These are phyloP conservation scores for Hypomecis punctinalis DNA, from an alignment of 2,888 invertebrate species.

Conservation along the genomic window DNA sequence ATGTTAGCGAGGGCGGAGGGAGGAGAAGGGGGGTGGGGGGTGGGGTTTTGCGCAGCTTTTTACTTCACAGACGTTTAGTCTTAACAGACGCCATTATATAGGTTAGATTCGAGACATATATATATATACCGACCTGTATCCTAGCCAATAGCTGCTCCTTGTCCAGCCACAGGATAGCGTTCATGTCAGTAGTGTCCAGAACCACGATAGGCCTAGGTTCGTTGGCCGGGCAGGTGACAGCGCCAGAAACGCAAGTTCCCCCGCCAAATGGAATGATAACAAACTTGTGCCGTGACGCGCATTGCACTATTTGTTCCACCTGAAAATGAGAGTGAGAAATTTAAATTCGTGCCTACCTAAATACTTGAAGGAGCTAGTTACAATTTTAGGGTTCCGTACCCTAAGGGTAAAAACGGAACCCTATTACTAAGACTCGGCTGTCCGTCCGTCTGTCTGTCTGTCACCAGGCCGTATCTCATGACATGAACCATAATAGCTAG, in stretches of 20 bases:
- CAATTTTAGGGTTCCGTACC: too few relatives aligned
- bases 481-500: too few relatives aligned
- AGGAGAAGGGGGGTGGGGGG: not conserved
- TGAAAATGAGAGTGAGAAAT: conserved; percentile 41
- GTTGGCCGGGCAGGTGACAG: conserved; percentile 92
- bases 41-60: not conserved
- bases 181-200: conserved; percentile 98
- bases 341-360: too few relatives aligned
- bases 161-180: conserved; percentile 97
- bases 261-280: conserved; percentile 98
- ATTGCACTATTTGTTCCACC: conserved; percentile 91
- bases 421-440: too few relatives aligned
- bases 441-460: too few relatives aligned
- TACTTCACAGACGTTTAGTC: too few relatives aligned
- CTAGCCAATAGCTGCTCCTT: conserved; percentile 76
- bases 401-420: too few relatives aligned
- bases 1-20: not conserved
- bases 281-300: conserved; percentile 90
- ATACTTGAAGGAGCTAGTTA: too few relatives aligned
- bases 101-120: too few relatives aligned
- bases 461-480: too few relatives aligned
- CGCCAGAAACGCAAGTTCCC: conserved; percentile 96
- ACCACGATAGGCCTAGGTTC: conserved; percentile 91
- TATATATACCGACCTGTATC: conserved; percentile 78
- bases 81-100: too few relatives aligned